Evolutionary conservation across 1,140 invertebrate genomes (phyloP).

Genomic region (Orchestia grillus): DNA sequence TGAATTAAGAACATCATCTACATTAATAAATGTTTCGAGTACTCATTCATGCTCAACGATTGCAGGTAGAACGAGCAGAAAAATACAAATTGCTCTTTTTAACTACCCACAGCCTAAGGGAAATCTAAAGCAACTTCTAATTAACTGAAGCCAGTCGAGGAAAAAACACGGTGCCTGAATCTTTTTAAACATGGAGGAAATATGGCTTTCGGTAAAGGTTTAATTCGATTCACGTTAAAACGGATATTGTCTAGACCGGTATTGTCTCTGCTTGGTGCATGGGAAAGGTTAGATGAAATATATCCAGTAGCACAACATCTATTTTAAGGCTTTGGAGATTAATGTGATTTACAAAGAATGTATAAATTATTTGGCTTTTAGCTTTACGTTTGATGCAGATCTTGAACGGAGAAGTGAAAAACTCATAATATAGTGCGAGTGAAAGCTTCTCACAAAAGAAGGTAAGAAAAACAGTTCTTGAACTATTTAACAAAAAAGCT

Average conservation of each 20-base stretch:
- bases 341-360: too few relatives aligned
- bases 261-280: neutral
- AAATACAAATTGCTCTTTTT: neutral
- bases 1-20: neutral
- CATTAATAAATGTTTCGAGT: neutral
- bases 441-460: too few relatives aligned
- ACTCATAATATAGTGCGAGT: too few relatives aligned
- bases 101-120: neutral
- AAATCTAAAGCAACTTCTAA: neutral
- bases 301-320: too few relatives aligned
- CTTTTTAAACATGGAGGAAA: neutral
- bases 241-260: neutral
- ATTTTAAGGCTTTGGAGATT: too few relatives aligned
- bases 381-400: too few relatives aligned
- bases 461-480: too few relatives aligned
- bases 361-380: too few relatives aligned
- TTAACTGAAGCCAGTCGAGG: neutral
- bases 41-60: neutral
- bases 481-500: neutral
- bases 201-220: neutral
- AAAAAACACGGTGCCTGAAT: neutral
- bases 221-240: neutral
- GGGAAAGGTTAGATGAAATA: too few relatives aligned
- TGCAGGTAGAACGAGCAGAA: neutral
- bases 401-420: too few relatives aligned